Base-by-base conservation (phyloP, 2,888 invertebrate species). In the Lithophane ornitopus region DNA sequence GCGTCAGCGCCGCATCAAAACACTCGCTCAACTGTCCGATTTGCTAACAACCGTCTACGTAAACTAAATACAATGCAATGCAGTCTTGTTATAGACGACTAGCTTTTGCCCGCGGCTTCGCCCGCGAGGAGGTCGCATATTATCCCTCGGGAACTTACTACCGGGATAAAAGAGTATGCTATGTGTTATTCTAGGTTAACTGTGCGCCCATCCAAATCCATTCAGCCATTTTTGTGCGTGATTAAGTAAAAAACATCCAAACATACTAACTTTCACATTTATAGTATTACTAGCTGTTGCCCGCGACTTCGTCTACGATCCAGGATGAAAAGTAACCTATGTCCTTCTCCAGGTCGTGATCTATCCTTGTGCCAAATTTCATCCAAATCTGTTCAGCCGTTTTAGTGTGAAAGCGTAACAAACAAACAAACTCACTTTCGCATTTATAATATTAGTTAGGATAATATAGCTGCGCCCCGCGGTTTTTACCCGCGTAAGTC, bases 41-140 rank as follows among this genome's bases (percentile, higher is more conserved):
- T 46, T 49, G 19, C 26, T 69, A 26, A 77, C 63, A 54, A 67
- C n/a, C 26, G 34, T 62, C 65, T 72, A 46, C n/a, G 12, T 59
- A 68, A 68, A 70, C 71, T 63, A 52, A 65, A 72, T 68, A 71
- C 54, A 76, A 70, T 56, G 61, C 49, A 68, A 56, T 62, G 41
- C 61, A 70, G 26, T 68, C 52, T 58, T 70, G 63, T 56, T 54
- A 54, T 34, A 61, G 49, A 70, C 61, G 46, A 34, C 28, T 34
- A 9, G 16, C 6, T 6, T 52, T 66, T 9, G 9, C 16, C 52
- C 6, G n/a, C 4, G 52, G 16, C 3, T 16, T 54, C n/a, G 34
- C n/a, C 2, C 3, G n/a, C 19, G 1, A n/a, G 0, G 1, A 16
- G 3, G 34, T n/a, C 11, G 7, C 11, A 11, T 6, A 34, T n/a